A percentile compares a stretch with the other conserved stretches of the same genome.
Evolutionary conservation across 2,797 vertebrate genomes (phyloP).

Genomic region (Sylvia borin): DNA sequence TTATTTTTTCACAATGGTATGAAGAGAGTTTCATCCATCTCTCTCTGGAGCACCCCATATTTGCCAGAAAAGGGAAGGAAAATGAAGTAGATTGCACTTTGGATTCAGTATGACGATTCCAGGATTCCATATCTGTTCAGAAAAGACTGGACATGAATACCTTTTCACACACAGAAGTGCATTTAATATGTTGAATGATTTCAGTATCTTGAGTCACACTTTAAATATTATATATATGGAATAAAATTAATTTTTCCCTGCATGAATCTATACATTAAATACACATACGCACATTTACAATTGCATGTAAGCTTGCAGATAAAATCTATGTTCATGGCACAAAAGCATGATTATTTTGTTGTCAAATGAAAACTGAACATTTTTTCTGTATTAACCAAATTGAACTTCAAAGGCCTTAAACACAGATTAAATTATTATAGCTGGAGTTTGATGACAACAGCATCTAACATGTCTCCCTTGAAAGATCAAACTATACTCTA

Average conservation of each 20-base stretch:
- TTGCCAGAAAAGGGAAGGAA: neutral
- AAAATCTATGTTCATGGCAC: neutral
- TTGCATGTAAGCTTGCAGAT: neutral
- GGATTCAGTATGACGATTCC: neutral
- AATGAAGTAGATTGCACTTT: neutral
- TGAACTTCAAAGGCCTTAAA: constrained; percentile 8
- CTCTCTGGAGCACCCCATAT: neutral
- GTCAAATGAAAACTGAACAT: neutral
- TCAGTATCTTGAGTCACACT: neutral
- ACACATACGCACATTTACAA: neutral
- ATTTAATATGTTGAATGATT: neutral
- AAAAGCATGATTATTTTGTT: neutral
- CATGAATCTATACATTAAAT: neutral
- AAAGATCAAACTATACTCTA: constrained; percentile 11
- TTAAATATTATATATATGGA: neutral
- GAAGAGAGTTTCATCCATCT: neutral
- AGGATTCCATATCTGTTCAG: neutral
- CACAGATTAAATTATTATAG: constrained; percentile 4
- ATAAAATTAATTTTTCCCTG: neutral
- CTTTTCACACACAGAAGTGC: neutral
- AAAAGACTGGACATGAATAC: neutral
- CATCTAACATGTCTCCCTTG: neutral
- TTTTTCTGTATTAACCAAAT: neutral
- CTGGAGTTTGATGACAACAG: neutral
- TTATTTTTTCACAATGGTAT: neutral